Evolutionary conservation across 2,113 vertebrate genomes (phyloP), one percentile per base, ranked within the genome.

Genomic region (Micromys minutus): DNA sequence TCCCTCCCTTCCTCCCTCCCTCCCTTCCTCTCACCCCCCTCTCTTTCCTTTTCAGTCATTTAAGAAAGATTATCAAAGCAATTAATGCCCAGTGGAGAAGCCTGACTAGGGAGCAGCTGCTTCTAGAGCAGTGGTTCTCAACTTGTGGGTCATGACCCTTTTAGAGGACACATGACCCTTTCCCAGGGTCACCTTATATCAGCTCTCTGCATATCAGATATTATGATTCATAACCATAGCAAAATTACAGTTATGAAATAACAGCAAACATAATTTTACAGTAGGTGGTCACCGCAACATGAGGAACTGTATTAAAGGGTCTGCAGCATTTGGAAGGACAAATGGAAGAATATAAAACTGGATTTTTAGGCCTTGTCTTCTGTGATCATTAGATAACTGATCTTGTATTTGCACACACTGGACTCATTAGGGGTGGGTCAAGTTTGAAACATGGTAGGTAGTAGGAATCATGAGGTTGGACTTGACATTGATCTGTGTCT

Each of bases 361-460:
- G 42, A 26, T 55, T 65, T 29, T 4, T 75, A 80, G 69, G n/a
- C 45, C 7, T 77, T 87, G 16, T 63, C 29, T 67, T 84, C 19
- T 5, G 2, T 55, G 65, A 4, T 52, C 6, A 34, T 6, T 76
- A 26, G 3, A 42, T 85, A 67, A 85, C 47, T 59, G 9, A 7
- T 90, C 21, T 79, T 84, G 39, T 36, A 81, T 75, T 80, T 77
- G 55, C 39, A 39, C 47, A 17, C 5, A 29, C 34, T 72, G 17
- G 57, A 31, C 22, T 57, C 81, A 1, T 72, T 45, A 69, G 45
- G 9, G 12, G 26, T 24, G 57, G 52, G n/a, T 76, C 45, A 79
- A 89, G 21, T 95, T 59, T 76, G 63, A 96, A 94, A 94, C 15
- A 34, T 74, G 5, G 89, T 94, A 83, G 47, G 89, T 92, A 79